Evolutionary conservation across 2,113 vertebrate genomes (phyloP).

Genomic region (Channa argus): DNA sequence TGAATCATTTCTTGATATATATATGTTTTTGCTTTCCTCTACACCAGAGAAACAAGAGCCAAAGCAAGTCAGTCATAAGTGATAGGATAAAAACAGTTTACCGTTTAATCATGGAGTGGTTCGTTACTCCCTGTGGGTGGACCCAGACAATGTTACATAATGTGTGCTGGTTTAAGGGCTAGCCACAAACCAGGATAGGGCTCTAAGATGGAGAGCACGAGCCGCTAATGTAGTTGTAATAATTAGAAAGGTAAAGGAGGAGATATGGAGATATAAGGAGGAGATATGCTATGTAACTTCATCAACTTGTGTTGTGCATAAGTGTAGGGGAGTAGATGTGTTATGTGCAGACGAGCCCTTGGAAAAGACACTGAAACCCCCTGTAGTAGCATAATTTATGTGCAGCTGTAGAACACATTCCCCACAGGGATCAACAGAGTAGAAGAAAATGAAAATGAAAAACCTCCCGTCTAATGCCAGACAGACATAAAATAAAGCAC

Average conservation of each 20-base stretch:
- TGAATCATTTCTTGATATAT: constrained; percentile 22
- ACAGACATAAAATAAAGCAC: constrained; percentile 44
- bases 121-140: constrained; percentile 36
- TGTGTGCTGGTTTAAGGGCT: constrained; percentile 10
- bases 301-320: not conserved
- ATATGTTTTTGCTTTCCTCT: not conserved
- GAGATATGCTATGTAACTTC: constrained; percentile 8
- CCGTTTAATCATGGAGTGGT: constrained; percentile 29
- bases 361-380: no score
- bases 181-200: constrained; percentile 20
- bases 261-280: constrained; percentile 17
- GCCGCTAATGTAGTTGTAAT: not conserved
- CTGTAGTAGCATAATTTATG: no score
- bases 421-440: not conserved
- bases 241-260: constrained; percentile 17
- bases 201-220: not conserved
- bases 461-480: constrained; percentile 12
- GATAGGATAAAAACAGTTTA: constrained; percentile 15
- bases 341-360: not conserved
- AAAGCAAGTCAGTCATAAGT: not conserved
- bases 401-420: no score
- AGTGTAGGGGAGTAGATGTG: not conserved
- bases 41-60: not conserved
- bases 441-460: constrained; percentile 6
- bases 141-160: constrained; percentile 50